Base-by-base conservation (phyloP, 1,140 invertebrate species). In the Asbolus verrucosus region DNA sequence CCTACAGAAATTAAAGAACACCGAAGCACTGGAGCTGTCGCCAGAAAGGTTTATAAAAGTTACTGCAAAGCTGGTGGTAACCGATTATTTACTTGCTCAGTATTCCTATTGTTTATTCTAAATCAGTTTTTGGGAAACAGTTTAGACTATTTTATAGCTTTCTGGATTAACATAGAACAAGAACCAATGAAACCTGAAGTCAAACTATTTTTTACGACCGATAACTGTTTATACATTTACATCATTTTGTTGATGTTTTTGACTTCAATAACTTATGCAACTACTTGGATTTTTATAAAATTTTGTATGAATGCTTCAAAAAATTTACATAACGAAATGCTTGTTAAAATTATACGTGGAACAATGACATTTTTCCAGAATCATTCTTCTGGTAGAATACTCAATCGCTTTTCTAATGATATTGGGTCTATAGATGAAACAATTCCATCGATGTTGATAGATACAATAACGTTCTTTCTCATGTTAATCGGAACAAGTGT, bases 281-380 rank as follows among this genome's bases (percentile, higher is more conserved):
- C 19, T 24, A 24, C n/a, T 13, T 27, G 14, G 19, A 13, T 13
- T 86, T 27, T 54, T 24, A 14, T 91, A 74, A 81, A 83, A 15
- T 73, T 88, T 0, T 87, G 86, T 30, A 86, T 91, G 80, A 78
- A 81, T 4, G 83, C 88, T 24, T 91, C 89, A 1, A 84, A 86
- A 59, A 84, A 81, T 30, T 77, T 92, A 1, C 91, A 92, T 76
- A 86, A 90, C 71, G 79, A 77, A 21, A 90, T 90, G 83, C 92
- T 92, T 75, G 73, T 75, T n/a, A 81, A 82, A 21, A 77, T 90
- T 9, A 80, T 90, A 2, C 76, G 81, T 19, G 81, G 83, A 0
- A 78, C 88, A 0, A 93, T 95, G 90, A 77, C 85, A 1, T 96
- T 95, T 82, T 95, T 95, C 77, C 90, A 95, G 73, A 84, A 83